Conservation (phyloP, 2,888 invertebrate genomes). For the Hydrotaea diabolus region DNA sequence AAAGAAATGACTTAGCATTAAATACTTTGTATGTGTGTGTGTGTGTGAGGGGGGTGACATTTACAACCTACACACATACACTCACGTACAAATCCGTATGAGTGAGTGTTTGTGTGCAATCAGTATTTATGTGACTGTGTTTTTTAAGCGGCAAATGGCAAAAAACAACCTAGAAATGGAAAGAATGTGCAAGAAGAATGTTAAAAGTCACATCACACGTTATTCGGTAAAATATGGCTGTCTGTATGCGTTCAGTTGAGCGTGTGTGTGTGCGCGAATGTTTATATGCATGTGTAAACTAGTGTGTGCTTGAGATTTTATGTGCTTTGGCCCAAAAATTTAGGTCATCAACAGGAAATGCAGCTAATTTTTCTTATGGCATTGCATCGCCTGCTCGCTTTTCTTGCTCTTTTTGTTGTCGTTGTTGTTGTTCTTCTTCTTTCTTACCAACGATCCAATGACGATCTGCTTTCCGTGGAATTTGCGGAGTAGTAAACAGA, state of each 20-base stretch:
- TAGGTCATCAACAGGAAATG: constrained; percentile 67
- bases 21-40: constrained; percentile 1
- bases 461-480: background rate
- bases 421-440: background rate
- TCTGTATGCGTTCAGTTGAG: constrained; percentile 3
- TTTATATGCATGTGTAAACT: background rate
- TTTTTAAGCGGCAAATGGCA: constrained; percentile 9
- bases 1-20: constrained; percentile 12
- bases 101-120: constrained; percentile 14
- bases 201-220: constrained; percentile 50
- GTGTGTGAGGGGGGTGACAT: too few relatives aligned
- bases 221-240: constrained; percentile 36
- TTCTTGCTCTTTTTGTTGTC: too few relatives aligned
- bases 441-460: background rate
- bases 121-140: constrained; percentile 31
- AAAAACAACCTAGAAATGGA: background rate
- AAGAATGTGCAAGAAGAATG: background rate
- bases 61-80: background rate
- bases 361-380: constrained; percentile 53
- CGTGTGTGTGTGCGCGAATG: constrained; percentile 53
- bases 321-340: constrained; percentile 38
- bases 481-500: background rate
- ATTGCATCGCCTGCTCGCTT: background rate
- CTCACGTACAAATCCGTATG: background rate
- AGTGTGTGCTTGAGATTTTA: background rate